These are phyloP conservation scores for Vimba vimba DNA, from an alignment of 2,113 vertebrate genomes.

Conservation along the genomic window DNA sequence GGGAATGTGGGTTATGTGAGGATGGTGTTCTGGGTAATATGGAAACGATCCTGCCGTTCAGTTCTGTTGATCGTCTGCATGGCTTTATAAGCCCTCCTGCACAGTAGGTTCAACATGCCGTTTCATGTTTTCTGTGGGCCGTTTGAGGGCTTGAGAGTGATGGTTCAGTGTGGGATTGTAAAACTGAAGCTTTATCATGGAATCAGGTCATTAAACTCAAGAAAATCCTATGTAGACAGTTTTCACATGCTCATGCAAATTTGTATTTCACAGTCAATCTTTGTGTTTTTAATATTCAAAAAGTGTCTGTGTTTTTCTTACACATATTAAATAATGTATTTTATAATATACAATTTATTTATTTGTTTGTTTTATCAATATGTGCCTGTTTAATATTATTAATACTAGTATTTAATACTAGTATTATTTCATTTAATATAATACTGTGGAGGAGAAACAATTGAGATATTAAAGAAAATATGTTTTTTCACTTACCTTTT, in stretches of 20 bases:
- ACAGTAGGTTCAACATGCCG: slow-evolving; percentile 33
- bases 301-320: neutral
- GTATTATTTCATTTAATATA: neutral
- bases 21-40: slow-evolving; percentile 27
- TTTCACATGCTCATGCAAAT: neutral
- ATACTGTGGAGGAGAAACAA: neutral
- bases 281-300: neutral
- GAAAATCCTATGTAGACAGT: neutral
- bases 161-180: slow-evolving; percentile 24
- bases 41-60: neutral
- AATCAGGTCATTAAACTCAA: neutral
- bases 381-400: too few species aligned
- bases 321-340: neutral
- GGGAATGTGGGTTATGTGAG: slow-evolving; percentile 3
- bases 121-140: slow-evolving; percentile 51
- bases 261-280: neutral
- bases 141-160: slow-evolving; percentile 33
- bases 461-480: neutral
- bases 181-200: slow-evolving; percentile 11
- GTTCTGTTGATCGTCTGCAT: slow-evolving; percentile 35
- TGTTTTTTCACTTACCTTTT: neutral
- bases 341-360: neutral
- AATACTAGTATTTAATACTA: too few species aligned
- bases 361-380: too few species aligned
- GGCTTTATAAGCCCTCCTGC: slow-evolving; percentile 51